Base-by-base conservation (phyloP, 2,797 vertebrate genomes). In the Onychomys torridus region DNA sequence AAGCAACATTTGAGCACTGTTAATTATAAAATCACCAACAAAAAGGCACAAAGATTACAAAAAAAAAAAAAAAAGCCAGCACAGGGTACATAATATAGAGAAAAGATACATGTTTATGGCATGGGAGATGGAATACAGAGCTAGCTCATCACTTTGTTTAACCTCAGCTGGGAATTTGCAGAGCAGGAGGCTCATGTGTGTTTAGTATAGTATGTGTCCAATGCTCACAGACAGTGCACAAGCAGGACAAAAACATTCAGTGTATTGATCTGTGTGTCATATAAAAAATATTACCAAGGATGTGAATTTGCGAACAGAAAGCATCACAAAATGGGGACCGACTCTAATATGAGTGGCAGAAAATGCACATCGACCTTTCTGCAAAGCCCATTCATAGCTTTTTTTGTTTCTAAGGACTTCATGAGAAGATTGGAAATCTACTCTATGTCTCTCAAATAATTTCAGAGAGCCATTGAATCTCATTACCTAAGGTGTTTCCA, bases 281-380 rank as follows among this genome's bases (percentile, higher is more conserved):
- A 78, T 34, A 32, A 46, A 94, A 40, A 52, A 82, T 55, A 59
- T 61, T 83, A 83, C 5, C 1, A 19, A 89, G 21, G 55, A 34
- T 23, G 6, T 90, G 10, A 46, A 79, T 67, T 94, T 92, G 27
- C 43, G 91, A 40, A 91, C 79, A 57, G 5, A 34, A 94, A 90
- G 78, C n/a, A 65, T 43, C n/a, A 73, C 79, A 63, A 37, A 77
- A 89, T 82, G 12, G 65, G 10, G 23, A 73, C 65, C 2, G 49
- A 65, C n/a, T 89, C 0, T 57, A 73, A 25, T 89, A 93, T 61
- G 10, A n/a, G 4, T 9, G n/a, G 4, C 52, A 84, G 34, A n/a
- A 92, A 92, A 76, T 55, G 6, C 78, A 46, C 25, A 29, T 63
- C n/a, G 4, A 43, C 37, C 25, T 89, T 93, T 13, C 29, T 27